Evolutionary conservation across 1,140 invertebrate species (phyloP).

Genomic region (Micrasema minimum): DNA sequence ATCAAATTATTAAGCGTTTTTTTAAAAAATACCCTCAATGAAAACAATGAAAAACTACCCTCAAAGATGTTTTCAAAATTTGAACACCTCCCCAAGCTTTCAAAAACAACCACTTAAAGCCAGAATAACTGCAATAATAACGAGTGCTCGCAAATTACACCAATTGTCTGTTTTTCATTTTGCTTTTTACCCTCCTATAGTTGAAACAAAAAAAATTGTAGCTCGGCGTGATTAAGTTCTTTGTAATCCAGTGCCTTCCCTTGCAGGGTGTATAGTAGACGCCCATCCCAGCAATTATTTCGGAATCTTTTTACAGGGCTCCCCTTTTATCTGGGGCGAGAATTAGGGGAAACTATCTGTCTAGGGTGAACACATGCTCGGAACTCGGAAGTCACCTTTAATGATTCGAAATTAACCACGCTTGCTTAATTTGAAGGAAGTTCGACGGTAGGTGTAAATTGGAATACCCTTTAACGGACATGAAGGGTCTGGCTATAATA

Average conservation of each 20-base stretch:
- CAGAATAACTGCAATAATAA: constrained; percentile 33
- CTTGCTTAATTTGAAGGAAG: constrained; percentile 29
- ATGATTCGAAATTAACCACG: constrained; percentile 28
- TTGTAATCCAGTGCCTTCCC: constrained; percentile 37
- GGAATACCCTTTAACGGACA: constrained; percentile 6
- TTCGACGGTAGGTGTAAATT: constrained; percentile 14
- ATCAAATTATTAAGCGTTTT: background rate
- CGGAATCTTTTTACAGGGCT: constrained; percentile 36
- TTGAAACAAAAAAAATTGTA: constrained; percentile 41
- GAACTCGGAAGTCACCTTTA: constrained; percentile 21
- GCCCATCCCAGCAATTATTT: constrained; percentile 34
- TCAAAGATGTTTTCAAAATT: background rate
- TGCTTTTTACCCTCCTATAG: constrained; percentile 13
- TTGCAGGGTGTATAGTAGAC: background rate
- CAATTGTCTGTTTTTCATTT: constrained; percentile 28
- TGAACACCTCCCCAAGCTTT: background rate
- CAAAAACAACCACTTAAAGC: constrained; percentile 21
- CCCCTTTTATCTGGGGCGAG: constrained; percentile 21
- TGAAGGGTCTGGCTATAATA: no score
- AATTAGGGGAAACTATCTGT: constrained; percentile 32
- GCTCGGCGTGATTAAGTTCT: constrained; percentile 39
- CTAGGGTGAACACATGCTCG: background rate
- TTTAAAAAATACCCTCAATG: background rate
- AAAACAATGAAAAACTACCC: constrained; percentile 1
- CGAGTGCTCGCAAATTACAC: constrained; percentile 29